Evolutionary conservation across 1,140 invertebrate genomes (phyloP).

Genomic region (Asobara japonica): DNA sequence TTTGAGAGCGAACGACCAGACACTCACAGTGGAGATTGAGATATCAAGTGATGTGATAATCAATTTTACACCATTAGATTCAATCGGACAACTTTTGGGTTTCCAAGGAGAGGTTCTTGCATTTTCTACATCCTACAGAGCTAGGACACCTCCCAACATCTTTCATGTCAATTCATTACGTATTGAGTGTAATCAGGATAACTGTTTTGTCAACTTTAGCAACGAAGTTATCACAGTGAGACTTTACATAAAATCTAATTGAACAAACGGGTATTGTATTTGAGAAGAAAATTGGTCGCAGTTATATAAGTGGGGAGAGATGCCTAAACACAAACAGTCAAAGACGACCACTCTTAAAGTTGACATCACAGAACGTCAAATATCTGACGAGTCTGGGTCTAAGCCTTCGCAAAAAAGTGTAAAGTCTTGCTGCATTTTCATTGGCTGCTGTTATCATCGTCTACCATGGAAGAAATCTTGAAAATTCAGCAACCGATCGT

Average conservation of each 20-base stretch:
- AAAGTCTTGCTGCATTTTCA: not conserved
- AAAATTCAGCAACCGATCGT: conserved; percentile 34
- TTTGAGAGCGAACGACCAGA: not conserved
- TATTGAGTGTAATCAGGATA: not conserved
- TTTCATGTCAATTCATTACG: not conserved
- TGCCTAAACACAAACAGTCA: not conserved
- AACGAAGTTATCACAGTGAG: not conserved
- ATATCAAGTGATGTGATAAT: not conserved
- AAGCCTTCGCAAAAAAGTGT: conserved; percentile 9
- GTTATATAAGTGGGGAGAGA: not conserved
- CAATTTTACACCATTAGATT: not conserved
- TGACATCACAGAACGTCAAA: not conserved
- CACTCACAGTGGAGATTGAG: not conserved
- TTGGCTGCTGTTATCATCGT: not conserved
- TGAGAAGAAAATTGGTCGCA: not conserved
- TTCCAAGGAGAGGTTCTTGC: not conserved
- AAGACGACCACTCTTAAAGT: not conserved
- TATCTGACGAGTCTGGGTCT: conserved; percentile 3
- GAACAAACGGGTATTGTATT: too few relatives aligned
- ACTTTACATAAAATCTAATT: too few relatives aligned
- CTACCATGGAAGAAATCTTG: conserved; percentile 36
- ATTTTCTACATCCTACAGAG: not conserved
- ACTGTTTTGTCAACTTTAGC: not conserved
- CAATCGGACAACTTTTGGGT: not conserved
- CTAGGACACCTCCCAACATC: not conserved